phyloP scores from a whole-genome alignment of 2,113 vertebrate species.

The Tetrax tetrax region DNA sequence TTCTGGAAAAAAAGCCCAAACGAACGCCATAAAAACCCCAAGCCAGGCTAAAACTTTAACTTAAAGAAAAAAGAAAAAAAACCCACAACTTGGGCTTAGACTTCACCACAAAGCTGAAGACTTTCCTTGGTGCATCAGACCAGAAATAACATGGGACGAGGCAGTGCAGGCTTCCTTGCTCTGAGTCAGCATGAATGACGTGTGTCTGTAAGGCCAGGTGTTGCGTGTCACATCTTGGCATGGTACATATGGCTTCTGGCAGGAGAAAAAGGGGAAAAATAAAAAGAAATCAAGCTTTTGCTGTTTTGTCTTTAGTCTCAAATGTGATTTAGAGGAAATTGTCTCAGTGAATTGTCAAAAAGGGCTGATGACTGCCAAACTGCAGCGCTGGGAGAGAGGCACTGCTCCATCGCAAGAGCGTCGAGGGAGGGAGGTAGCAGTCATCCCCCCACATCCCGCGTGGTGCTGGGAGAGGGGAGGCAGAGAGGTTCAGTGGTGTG shows the following conservation, averaged over 20 bases:
- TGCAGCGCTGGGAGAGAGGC: neutral
- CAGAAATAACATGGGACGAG: neutral
- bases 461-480: neutral
- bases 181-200: neutral
- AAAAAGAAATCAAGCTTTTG: neutral
- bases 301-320: neutral
- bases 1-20: neutral
- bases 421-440: neutral
- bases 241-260: neutral
- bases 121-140: neutral
- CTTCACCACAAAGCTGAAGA: neutral
- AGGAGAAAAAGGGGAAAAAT: neutral
- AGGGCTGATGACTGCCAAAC: neutral
- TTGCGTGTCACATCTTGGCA: neutral
- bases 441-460: fast-evolving
- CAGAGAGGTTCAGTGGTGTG: neutral
- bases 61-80: neutral
- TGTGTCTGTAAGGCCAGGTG: neutral
- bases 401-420: fast-evolving
- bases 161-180: neutral
- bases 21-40: neutral
- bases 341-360: neutral
- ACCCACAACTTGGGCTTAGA: fast-evolving
- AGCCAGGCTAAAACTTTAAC: neutral
- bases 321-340: neutral